A percentile compares a stretch with the other conserved stretches of the same genome.
Conservation (phyloP, 2,113 vertebrate species). For the Felis chaus region DNA sequence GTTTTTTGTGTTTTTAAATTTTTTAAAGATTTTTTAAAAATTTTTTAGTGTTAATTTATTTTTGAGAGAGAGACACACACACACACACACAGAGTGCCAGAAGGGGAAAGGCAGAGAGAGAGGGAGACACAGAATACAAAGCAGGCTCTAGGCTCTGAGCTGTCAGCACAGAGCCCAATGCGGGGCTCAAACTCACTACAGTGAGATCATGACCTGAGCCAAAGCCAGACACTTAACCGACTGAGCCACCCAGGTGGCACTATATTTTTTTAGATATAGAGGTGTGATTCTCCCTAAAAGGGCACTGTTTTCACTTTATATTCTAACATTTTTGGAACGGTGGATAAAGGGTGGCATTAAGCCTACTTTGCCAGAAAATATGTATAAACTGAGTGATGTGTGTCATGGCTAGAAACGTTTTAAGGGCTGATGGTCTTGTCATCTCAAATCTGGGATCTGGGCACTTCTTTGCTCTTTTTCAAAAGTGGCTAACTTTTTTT, state of each 20-base stretch:
- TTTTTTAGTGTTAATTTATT: too few relatives aligned
- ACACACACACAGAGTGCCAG: too few relatives aligned
- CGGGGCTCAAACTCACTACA: too few relatives aligned
- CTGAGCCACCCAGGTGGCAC: too few relatives aligned
- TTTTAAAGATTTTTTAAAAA: background rate
- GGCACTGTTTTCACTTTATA: background rate
- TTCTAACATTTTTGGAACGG: background rate
- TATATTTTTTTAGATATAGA: background rate
- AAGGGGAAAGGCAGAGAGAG: too few relatives aligned
- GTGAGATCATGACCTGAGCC: too few relatives aligned
- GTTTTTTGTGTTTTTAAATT: background rate
- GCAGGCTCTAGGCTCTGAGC: too few relatives aligned
- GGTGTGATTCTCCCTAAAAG: background rate
- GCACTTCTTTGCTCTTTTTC: background rate
- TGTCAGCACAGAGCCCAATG: too few relatives aligned
- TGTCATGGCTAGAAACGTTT: background rate
- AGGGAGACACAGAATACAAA: too few relatives aligned
- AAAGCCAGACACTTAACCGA: too few relatives aligned
- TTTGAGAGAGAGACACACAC: too few relatives aligned
- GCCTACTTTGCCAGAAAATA: background rate
- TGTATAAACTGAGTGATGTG: background rate
- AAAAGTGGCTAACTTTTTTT: background rate
- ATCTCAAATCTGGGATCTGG: background rate
- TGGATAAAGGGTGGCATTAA: background rate
- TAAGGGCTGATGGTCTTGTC: background rate